Evolutionary conservation across 2,797 vertebrate species (phyloP).

Genomic region (Sebastiscus albofasciatus): DNA sequence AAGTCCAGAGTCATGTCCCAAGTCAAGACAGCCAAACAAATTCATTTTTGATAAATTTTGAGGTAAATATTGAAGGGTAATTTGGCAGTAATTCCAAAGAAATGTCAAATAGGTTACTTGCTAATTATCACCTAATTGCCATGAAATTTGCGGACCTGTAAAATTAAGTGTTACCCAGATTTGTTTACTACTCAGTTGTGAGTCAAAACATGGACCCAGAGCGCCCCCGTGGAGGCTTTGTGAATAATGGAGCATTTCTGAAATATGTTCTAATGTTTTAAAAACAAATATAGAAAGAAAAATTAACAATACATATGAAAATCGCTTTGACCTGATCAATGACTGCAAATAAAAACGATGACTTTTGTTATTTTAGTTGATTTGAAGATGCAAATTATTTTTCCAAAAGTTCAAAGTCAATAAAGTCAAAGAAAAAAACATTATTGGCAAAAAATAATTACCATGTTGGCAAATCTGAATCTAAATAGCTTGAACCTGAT

Average conservation of each 20-base stretch:
- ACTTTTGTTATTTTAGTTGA: background rate
- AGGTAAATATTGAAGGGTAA: too few species aligned
- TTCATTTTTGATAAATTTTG: too few species aligned
- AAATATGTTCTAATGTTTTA: background rate
- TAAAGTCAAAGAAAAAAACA: background rate
- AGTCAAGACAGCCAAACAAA: too few species aligned
- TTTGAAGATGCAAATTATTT: background rate
- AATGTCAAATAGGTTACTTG: too few species aligned
- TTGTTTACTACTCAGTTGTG: background rate
- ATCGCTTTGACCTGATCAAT: background rate
- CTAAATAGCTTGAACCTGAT: background rate
- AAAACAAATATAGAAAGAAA: background rate
- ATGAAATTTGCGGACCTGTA: too few species aligned
- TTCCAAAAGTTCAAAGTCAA: background rate
- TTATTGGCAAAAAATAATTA: background rate
- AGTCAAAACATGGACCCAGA: background rate
- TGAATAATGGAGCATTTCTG: background rate
- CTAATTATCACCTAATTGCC: too few species aligned
- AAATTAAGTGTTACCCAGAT: background rate
- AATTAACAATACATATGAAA: background rate
- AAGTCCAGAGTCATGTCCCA: too few species aligned
- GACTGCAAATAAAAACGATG: background rate
- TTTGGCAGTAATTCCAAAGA: too few species aligned
- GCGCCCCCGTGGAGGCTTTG: rapidly evolving
- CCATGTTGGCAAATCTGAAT: background rate